Evolutionary conservation across 2,888 invertebrate genomes (phyloP).

Genomic region (Tenthredo amoena): DNA sequence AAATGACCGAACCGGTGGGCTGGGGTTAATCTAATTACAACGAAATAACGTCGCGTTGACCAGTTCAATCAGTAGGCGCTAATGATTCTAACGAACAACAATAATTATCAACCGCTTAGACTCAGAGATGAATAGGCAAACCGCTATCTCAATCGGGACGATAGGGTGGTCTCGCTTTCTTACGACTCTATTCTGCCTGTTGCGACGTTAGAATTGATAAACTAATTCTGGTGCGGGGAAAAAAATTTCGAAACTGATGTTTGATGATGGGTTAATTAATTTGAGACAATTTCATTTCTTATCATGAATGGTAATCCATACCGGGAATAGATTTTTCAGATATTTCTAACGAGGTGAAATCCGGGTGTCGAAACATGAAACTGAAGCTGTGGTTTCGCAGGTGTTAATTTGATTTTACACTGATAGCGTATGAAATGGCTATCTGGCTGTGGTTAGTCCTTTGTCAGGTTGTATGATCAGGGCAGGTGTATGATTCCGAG

Average conservation of each 20-base stretch:
- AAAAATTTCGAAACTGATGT: neutral
- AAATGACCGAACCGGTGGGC: constrained; percentile 64
- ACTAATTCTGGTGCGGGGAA: neutral
- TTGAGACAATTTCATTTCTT: neutral
- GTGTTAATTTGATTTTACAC: neutral
- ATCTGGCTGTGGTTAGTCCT: neutral
- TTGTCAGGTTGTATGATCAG: constrained; percentile 1
- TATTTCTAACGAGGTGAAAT: neutral
- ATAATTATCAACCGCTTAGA: constrained; percentile 62
- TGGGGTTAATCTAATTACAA: constrained; percentile 70
- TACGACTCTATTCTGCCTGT: neutral
- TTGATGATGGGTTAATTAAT: neutral
- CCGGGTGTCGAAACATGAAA: neutral
- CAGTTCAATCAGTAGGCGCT: constrained; percentile 68
- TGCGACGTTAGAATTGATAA: neutral
- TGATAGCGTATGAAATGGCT: neutral
- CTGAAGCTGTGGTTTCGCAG: neutral
- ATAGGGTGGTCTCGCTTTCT: constrained; percentile 18
- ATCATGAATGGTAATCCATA: neutral
- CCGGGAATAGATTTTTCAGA: neutral
- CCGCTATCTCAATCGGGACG: constrained; percentile 21
- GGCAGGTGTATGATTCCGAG: neutral
- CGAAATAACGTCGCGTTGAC: constrained; percentile 65
- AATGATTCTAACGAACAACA: constrained; percentile 65
- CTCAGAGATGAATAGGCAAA: constrained; percentile 30